Base-by-base conservation (phyloP, 2,113 vertebrate genomes). In the Actinemys pallida region DNA sequence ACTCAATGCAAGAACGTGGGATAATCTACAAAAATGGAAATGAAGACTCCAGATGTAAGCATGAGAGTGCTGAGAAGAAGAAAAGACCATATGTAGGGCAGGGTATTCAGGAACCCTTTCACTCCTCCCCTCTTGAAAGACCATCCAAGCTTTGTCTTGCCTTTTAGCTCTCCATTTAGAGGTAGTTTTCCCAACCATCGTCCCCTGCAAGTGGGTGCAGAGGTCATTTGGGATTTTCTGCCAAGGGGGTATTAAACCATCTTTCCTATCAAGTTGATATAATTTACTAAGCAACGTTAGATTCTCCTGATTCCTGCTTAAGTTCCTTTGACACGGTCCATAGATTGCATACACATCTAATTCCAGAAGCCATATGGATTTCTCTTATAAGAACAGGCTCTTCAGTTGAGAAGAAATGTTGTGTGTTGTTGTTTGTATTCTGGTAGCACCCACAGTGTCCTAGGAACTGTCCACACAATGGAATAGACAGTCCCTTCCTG, bases 211-310 rank as follows among this genome's bases (percentile, higher is more conserved):
- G 84, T 50, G 92, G 45, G 69, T 88, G 39, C 53, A 50, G 27
- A 49, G 86, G 47, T 90, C 84, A 78, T 94, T 91, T 85, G 0
- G 0, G 47, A 10, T 92, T 42, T 83, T 91, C 89, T 95, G 94
- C 92, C 83, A 79, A 92, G 96, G 90, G 94, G 82, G 89, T 90
- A 87, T 82, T 93, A 92, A 93, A 88, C 88, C 52, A 85, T 95
- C 62, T 39, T 56, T 93, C 57, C 80, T 89, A 91, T 92, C 94
- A 84, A 94, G 56, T 90, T 94, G 93, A 82, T 96, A 53, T 2
- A 45, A 93, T 95, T 93, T 93, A 42, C 62, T 92, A 35, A 95
- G 65, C 89, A 90, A 53, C 25, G 62, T 93, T 89, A 95, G 57
- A 93, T 89, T 2, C 19, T 86, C 50, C 47, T 86, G 24, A 53